Evolutionary conservation across 2,113 vertebrate genomes (phyloP).

Genomic region (Rhodinocichla rosea): DNA sequence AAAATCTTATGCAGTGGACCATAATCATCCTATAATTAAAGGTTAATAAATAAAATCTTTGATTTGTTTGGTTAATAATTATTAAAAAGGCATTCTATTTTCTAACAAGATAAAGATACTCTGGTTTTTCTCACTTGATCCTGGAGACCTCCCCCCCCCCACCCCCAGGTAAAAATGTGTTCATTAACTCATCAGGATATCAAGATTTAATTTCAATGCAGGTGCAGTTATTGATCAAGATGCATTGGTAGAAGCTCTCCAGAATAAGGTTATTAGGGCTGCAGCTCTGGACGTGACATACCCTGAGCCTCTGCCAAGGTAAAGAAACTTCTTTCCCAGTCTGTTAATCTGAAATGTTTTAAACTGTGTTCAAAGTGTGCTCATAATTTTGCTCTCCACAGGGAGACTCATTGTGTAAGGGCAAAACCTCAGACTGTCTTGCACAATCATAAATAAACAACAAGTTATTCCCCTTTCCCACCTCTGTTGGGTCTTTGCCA

Average conservation of each 20-base stretch:
- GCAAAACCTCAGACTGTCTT: not conserved
- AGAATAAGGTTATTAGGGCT: conserved; percentile 68
- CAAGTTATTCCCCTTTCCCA: not conserved
- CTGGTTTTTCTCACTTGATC: not conserved
- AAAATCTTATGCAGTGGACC: not conserved
- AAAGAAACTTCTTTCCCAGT: not conserved
- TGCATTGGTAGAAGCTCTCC: conserved; percentile 77
- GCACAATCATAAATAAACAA: not conserved
- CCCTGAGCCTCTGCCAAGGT: conserved; percentile 85
- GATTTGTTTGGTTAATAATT: not conserved
- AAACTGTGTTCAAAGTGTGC: not conserved
- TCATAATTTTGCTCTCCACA: not conserved
- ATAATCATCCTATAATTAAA: not conserved
- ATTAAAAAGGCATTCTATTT: not conserved
- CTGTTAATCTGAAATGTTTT: not conserved
- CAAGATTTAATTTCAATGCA: not conserved
- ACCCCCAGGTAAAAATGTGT: fast-evolving
- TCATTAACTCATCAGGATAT: not conserved
- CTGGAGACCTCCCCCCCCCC: not conserved
- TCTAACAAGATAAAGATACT: not conserved
- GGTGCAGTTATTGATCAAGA: conserved; percentile 83
- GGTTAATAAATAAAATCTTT: not conserved
- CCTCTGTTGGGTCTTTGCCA: not conserved
- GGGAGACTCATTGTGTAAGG: not conserved
- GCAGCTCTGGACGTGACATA: conserved; percentile 80